These are phyloP conservation scores for Anoplolepis gracilipes DNA, from an alignment of 1,140 invertebrate genomes.

Conservation along the genomic window DNA sequence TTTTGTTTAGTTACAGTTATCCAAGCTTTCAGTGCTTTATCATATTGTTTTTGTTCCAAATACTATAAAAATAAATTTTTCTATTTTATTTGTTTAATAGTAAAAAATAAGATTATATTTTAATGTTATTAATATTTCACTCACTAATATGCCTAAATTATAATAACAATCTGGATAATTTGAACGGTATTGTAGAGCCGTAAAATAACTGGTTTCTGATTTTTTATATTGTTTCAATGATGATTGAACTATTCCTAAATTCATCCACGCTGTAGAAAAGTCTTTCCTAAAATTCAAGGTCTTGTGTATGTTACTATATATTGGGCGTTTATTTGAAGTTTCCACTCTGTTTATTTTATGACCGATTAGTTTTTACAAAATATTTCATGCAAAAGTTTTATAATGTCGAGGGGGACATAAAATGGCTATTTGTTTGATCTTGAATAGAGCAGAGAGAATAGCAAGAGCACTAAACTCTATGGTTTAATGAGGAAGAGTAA, in stretches of 20 bases:
- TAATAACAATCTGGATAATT: constrained; percentile 97
- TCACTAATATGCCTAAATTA: constrained; percentile 96
- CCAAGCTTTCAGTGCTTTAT: constrained; percentile 90
- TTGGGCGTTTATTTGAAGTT: too few species aligned
- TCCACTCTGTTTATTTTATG: too few species aligned
- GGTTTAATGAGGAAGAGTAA: too few species aligned
- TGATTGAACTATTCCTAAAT: constrained; percentile 96
- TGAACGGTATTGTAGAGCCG: constrained; percentile 90
- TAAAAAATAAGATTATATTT: constrained; percentile 42
- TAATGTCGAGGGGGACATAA: too few species aligned
- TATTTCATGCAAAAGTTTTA: too few species aligned
- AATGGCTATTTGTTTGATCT: too few species aligned
- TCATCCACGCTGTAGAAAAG: constrained; percentile 99
- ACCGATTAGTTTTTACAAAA: too few species aligned
- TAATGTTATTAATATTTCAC: constrained; percentile 56
- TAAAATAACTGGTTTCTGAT: constrained; percentile 93
- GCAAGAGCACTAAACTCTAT: too few species aligned
- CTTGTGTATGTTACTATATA: constrained; percentile 46
- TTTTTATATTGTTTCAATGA: constrained; percentile 90
- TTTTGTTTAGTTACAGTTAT: constrained; percentile 92
- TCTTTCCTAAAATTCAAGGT: constrained; percentile 88
- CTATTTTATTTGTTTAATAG: constrained; percentile 45
- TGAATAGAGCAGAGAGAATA: too few species aligned
- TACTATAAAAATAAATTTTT: constrained; percentile 85
- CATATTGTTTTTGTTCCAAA: constrained; percentile 87